These are phyloP conservation scores for Silurus aristotelis DNA, from an alignment of 2,797 vertebrate genomes.

Conservation along the genomic window DNA sequence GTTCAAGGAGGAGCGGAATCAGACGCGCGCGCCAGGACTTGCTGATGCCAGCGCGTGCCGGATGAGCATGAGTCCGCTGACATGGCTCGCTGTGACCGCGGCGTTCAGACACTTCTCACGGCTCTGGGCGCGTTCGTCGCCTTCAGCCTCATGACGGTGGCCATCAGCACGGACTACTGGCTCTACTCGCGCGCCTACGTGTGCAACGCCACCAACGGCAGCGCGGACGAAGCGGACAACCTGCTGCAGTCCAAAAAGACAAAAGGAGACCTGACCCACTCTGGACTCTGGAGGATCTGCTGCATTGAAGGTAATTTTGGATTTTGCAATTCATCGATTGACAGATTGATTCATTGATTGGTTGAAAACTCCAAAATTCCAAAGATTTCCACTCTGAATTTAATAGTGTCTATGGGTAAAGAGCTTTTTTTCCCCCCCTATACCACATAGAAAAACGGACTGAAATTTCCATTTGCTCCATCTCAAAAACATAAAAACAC, in stretches of 20 bases:
- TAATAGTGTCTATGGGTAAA: too few species aligned
- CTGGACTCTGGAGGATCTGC: conserved; percentile 92
- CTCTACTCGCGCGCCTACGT: conserved; percentile 92
- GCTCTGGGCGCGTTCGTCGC: conserved; percentile 88
- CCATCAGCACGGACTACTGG: conserved; percentile 97
- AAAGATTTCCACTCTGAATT: too few species aligned
- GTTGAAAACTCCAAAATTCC: too few species aligned
- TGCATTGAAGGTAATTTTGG: conserved; percentile 86
- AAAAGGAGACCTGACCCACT: conserved; percentile 88
- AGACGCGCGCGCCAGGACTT: background rate
- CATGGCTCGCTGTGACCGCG: conserved; percentile 94
- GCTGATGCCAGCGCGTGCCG: conserved; percentile 14
- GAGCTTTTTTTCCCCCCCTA: too few species aligned
- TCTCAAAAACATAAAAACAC: background rate
- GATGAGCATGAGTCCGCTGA: conserved; percentile 60
- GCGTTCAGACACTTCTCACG: conserved; percentile 89
- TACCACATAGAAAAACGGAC: background rate
- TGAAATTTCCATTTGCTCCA: background rate
- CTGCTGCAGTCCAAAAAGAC: conserved; percentile 76
- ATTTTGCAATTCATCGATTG: background rate
- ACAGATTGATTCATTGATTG: too few species aligned
- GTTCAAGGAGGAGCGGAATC: background rate
- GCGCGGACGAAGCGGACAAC: conserved; percentile 79
- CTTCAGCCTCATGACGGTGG: conserved; percentile 95
- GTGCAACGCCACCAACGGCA: conserved; percentile 90